phyloP scores from a whole-genome alignment of 2,113 vertebrate species.

The Calypte anna region DNA sequence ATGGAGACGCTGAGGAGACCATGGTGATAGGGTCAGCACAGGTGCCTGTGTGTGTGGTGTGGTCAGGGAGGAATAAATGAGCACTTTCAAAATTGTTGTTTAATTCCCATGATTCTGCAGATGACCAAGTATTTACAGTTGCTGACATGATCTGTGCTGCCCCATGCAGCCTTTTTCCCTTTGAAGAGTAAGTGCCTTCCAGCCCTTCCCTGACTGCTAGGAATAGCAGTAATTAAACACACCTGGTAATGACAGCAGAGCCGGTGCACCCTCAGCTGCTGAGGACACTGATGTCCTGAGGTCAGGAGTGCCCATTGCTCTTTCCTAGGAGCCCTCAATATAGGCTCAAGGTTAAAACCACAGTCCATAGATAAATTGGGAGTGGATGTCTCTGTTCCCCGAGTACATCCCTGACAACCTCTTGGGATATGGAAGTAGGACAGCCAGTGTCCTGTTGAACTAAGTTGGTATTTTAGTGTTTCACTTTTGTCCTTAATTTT shows the following conservation, averaged over 20 bases:
- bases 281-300: slow-evolving; percentile 1
- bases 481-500: not conserved
- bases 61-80: slow-evolving; percentile 4
- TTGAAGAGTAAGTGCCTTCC: slow-evolving; percentile 31
- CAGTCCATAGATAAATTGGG: not conserved
- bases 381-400: not conserved
- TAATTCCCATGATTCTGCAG: slow-evolving; percentile 24
- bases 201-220: not conserved
- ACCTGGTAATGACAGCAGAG: slow-evolving; percentile 44
- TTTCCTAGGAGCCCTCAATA: not conserved
- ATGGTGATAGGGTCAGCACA: not conserved
- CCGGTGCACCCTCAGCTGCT: not conserved
- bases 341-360: slow-evolving; percentile 36
- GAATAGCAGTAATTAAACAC: slow-evolving; percentile 59
- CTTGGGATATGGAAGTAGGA: not conserved
- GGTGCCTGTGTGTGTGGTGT: not conserved
- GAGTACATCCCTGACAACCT: not conserved
- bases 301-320: not conserved
- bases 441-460: not conserved
- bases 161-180: not conserved
- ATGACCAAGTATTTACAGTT: not conserved
- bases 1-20: not conserved
- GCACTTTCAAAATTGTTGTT: not conserved
- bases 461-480: not conserved
- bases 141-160: not conserved